Evolutionary conservation across 1,140 invertebrate species (phyloP).

Genomic region (Ostrea denselamellosa): DNA sequence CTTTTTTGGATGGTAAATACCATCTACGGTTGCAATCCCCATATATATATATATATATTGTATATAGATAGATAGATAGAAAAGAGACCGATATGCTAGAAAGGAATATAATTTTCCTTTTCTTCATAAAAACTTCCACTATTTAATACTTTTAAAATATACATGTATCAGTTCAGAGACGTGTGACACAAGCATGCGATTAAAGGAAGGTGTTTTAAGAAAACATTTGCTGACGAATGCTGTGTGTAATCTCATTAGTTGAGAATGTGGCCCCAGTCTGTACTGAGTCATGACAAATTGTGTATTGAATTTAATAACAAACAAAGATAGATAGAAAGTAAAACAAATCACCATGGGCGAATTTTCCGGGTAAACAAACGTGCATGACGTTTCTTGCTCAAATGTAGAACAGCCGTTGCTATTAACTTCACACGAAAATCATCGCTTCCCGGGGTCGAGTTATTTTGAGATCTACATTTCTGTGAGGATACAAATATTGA

Average conservation of each 20-base stretch:
- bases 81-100: no score
- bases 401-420: background rate
- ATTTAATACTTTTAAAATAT: no score
- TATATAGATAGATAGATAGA: no score
- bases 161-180: background rate
- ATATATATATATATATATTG: no score
- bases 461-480: conserved; percentile 24
- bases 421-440: background rate
- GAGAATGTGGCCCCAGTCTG: conserved; percentile 9
- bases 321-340: conserved; percentile 1
- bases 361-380: conserved; percentile 25
- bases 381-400: background rate
- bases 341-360: conserved; percentile 19
- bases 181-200: background rate
- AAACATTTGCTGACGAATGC: conserved; percentile 7
- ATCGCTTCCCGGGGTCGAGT: background rate
- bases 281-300: conserved; percentile 8
- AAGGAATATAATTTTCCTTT: no score
- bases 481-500: background rate
- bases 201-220: background rate
- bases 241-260: background rate
- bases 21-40: no score
- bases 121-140: no score
- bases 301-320: conserved; percentile 39
- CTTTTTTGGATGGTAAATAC: no score